Conservation (phyloP, 2,113 vertebrate species). For the Peromyscus leucopus region DNA sequence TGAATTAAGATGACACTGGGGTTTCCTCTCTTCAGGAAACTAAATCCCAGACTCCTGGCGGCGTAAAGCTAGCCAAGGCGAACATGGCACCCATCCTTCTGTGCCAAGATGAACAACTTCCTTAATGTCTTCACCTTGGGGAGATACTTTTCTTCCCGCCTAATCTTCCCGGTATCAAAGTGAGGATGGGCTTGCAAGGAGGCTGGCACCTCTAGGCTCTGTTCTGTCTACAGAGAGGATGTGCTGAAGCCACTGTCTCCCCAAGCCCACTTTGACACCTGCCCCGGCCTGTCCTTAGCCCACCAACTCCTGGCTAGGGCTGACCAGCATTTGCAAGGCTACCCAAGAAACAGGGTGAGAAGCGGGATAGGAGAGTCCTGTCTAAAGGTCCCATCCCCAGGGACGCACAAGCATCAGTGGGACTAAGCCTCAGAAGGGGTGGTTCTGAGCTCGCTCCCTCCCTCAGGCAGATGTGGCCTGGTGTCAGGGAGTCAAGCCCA, state of each 20-base stretch:
- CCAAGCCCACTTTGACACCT: neutral
- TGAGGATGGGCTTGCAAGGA: neutral
- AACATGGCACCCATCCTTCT: neutral
- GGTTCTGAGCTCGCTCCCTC: neutral
- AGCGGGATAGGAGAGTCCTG: neutral
- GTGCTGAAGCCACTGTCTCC: neutral
- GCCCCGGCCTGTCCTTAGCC: neutral
- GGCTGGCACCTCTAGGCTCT: neutral
- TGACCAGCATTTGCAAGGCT: neutral
- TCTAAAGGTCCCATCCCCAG: slow-evolving; percentile 31
- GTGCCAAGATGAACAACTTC: neutral
- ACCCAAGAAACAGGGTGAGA: neutral
- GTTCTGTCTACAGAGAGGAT: neutral
- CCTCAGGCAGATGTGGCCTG: slow-evolving; percentile 36
- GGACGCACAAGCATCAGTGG: slow-evolving; percentile 38
- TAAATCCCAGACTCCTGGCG: neutral
- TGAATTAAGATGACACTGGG: neutral
- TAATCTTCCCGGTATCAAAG: neutral
- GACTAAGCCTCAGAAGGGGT: slow-evolving; percentile 25
- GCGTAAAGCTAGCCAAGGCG: neutral
- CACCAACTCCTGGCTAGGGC: neutral
- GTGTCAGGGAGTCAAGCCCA: slow-evolving; percentile 6
- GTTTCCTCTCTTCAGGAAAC: neutral
- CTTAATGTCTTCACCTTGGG: neutral
- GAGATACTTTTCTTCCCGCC: neutral